A percentile compares a stretch with the other conserved stretches of the same genome.
These are phyloP conservation scores for Peromyscus aztecus DNA, from an alignment of 2,797 vertebrate species.

Conservation along the genomic window DNA sequence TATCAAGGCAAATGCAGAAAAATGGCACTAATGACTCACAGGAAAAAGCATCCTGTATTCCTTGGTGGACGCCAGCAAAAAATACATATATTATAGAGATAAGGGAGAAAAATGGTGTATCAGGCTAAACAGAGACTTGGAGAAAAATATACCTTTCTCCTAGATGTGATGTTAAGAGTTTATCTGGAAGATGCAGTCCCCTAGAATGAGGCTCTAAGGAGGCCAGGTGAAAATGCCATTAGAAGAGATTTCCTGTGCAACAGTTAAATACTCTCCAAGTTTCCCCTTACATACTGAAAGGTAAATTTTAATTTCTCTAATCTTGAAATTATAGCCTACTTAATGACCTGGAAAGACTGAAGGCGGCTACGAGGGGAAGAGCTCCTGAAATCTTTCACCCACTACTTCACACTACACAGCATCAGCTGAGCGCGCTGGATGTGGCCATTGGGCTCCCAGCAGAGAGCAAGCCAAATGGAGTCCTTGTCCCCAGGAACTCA, in stretches of 20 bases:
- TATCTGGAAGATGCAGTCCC: background rate
- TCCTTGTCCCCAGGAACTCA: background rate
- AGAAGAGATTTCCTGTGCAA: background rate
- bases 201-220: background rate
- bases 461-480: background rate
- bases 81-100: background rate
- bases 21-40: background rate
- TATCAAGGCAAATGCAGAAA: background rate
- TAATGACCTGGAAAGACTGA: background rate
- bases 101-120: conserved; percentile 32
- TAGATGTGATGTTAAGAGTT: conserved; percentile 32
- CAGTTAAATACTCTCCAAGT: conserved; percentile 10
- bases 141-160: background rate
- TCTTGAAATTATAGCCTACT: background rate
- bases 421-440: background rate
- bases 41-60: background rate
- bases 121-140: background rate
- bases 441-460: background rate
- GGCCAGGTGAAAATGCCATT: background rate
- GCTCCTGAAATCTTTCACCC: background rate
- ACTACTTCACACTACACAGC: background rate
- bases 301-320: conserved; percentile 23
- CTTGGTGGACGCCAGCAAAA: background rate
- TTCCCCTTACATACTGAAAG: background rate
- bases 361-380: background rate